Percentiles rank a stretch among this genome's conserved stretches.
These are phyloP conservation scores for Trachurus trachurus DNA, from an alignment of 2,797 vertebrate genomes.

Conservation along the genomic window DNA sequence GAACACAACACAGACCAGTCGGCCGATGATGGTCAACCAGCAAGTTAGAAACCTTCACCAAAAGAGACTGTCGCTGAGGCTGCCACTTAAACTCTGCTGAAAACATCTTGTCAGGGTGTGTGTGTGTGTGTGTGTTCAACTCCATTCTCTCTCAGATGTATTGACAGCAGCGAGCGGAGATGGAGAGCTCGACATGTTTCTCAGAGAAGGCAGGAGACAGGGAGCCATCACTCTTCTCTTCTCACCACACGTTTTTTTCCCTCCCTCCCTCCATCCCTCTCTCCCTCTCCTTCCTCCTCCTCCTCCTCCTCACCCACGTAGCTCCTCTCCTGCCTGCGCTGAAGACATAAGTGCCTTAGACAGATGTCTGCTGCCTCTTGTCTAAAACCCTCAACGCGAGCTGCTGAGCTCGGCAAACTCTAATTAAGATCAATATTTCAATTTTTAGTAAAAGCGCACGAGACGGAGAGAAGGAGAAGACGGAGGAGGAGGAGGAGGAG, in stretches of 20 bases:
- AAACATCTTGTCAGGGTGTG: slow-evolving; percentile 15
- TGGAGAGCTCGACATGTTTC: slow-evolving; percentile 75
- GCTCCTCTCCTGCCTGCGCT: slow-evolving; percentile 64
- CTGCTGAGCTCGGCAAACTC: slow-evolving; percentile 89
- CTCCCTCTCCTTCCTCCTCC: slow-evolving; percentile 14
- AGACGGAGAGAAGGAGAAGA: slow-evolving; percentile 73
- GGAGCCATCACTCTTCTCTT: slow-evolving; percentile 81
- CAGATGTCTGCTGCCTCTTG: slow-evolving; percentile 85
- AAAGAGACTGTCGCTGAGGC: not conserved
- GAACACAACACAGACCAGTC: not conserved
- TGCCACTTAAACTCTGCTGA: not conserved
- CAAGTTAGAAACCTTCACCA: slow-evolving; percentile 17
- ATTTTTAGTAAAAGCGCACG: slow-evolving; percentile 86
- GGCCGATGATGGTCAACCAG: not conserved
- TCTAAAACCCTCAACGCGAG: slow-evolving; percentile 83
- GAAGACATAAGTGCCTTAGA: slow-evolving; percentile 85
- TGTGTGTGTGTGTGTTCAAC: slow-evolving; percentile 24
- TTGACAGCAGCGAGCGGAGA: slow-evolving; percentile 69
- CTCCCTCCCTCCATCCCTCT: slow-evolving; percentile 4
- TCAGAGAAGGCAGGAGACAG: slow-evolving; percentile 79
- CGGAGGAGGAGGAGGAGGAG: slow-evolving; percentile 58
- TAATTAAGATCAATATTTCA: slow-evolving; percentile 93
- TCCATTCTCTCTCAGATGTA: slow-evolving; percentile 55
- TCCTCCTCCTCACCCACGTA: slow-evolving; percentile 50
- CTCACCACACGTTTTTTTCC: slow-evolving; percentile 32